Conservation (phyloP, 2,888 invertebrate species). For the Drosophila meridionalis region DNA sequence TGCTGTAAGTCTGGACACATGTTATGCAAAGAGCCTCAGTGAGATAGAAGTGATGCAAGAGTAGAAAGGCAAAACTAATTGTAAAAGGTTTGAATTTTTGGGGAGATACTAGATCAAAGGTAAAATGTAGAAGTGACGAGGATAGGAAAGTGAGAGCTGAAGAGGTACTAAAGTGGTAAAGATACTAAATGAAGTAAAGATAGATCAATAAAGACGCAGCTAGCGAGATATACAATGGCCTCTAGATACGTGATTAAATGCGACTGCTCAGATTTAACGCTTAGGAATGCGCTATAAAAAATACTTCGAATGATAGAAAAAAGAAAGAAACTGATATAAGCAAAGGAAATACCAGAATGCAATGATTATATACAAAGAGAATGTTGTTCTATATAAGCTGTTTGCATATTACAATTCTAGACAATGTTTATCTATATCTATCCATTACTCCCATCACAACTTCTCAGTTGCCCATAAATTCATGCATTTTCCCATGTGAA, state of each 20-base stretch:
- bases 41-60: slow-evolving; percentile 21
- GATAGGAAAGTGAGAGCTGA: neutral
- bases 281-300: neutral
- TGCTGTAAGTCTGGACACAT: slow-evolving; percentile 15
- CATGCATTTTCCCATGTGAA: slow-evolving; percentile 19
- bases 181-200: no score
- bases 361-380: neutral
- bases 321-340: neutral
- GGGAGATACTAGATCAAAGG: neutral
- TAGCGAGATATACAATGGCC: neutral
- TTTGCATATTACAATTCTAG: neutral
- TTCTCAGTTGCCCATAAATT: neutral
- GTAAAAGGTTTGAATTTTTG: neutral
- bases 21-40: neutral
- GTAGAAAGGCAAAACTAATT: slow-evolving; percentile 4
- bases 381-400: neutral
- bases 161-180: no score
- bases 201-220: no score
- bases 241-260: neutral
- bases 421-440: neutral
- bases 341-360: neutral
- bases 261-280: neutral
- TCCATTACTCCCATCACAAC: neutral
- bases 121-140: neutral
- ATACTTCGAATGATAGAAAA: neutral